These are phyloP conservation scores for Murina feae DNA, from an alignment of 2,113 vertebrate species.

Conservation along the genomic window DNA sequence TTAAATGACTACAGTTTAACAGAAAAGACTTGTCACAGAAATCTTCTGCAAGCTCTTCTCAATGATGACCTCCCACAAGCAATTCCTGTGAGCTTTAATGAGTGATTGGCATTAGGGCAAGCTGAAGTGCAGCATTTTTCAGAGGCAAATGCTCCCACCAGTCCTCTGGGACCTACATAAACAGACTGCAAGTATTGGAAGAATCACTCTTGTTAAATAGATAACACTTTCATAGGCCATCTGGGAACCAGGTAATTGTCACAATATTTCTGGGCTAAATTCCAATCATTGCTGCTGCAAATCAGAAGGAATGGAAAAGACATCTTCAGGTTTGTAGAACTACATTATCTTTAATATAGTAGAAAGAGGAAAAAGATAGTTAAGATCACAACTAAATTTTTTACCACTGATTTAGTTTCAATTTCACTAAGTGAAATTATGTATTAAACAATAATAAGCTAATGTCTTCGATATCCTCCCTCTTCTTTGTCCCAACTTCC, in stretches of 20 bases:
- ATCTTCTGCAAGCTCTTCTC: slow-evolving; percentile 42
- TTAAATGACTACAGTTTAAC: background rate
- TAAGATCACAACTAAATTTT: background rate
- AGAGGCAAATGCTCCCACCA: background rate
- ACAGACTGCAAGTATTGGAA: background rate
- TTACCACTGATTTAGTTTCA: background rate
- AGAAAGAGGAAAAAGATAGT: background rate
- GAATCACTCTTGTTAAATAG: background rate
- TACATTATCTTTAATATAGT: background rate
- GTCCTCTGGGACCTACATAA: background rate
- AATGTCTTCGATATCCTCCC: background rate
- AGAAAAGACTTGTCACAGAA: slow-evolving; percentile 46
- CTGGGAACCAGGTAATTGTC: background rate
- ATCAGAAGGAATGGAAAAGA: slow-evolving; percentile 6
- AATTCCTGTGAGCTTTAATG: background rate
- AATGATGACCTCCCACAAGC: background rate
- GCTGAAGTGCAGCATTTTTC: background rate
- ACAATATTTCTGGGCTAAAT: slow-evolving; percentile 35
- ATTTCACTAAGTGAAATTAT: background rate
- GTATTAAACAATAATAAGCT: background rate
- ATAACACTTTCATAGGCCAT: background rate
- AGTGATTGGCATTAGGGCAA: background rate
- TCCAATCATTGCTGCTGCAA: background rate
- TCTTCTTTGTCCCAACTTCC: background rate
- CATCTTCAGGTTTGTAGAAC: background rate